A percentile compares a stretch with the other conserved stretches of the same genome.
Conservation (phyloP, 1,140 invertebrate species). For the Drosophila pandora region DNA sequence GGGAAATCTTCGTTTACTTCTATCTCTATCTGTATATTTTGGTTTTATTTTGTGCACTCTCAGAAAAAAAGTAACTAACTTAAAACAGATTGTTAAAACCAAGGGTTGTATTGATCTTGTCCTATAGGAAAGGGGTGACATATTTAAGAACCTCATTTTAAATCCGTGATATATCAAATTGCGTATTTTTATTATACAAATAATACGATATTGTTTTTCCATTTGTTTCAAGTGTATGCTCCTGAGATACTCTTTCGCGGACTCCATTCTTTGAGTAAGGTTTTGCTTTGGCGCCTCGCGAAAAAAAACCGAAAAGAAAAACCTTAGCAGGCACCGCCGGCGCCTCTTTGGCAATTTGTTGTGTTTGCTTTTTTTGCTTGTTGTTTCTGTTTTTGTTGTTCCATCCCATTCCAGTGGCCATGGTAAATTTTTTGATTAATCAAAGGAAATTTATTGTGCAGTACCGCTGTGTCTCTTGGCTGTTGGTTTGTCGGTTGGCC, state of each 20-base stretch:
- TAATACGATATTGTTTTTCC: neutral
- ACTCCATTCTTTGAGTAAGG: conserved; percentile 27
- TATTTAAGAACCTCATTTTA: no score
- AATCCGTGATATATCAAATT: no score
- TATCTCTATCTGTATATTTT: conserved; percentile 28
- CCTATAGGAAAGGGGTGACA: no score
- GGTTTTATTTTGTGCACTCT: conserved; percentile 2
- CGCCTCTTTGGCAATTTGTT: conserved; percentile 78
- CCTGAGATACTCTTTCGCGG: conserved; percentile 9
- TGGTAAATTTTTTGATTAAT: conserved; percentile 82
- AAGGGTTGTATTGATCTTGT: no score
- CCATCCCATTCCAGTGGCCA: conserved; percentile 26
- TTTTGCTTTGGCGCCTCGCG: conserved; percentile 56
- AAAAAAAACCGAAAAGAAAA: conserved; percentile 20
- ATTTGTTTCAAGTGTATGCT: conserved; percentile 6
- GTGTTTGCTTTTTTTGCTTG: conserved; percentile 55
- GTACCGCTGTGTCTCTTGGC: conserved; percentile 24
- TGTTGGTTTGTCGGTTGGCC: conserved; percentile 55
- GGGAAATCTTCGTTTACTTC: conserved; percentile 57
- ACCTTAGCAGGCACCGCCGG: conserved; percentile 50
- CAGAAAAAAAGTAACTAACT: neutral
- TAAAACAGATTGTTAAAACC: no score
- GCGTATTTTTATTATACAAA: no score
- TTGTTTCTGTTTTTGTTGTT: conserved; percentile 32
- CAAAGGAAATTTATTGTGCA: conserved; percentile 79